A percentile compares a stretch with the other conserved stretches of the same genome.
phyloP scores from a whole-genome alignment of 2,113 vertebrate species.

The Anarhynchus alexandrinus region DNA sequence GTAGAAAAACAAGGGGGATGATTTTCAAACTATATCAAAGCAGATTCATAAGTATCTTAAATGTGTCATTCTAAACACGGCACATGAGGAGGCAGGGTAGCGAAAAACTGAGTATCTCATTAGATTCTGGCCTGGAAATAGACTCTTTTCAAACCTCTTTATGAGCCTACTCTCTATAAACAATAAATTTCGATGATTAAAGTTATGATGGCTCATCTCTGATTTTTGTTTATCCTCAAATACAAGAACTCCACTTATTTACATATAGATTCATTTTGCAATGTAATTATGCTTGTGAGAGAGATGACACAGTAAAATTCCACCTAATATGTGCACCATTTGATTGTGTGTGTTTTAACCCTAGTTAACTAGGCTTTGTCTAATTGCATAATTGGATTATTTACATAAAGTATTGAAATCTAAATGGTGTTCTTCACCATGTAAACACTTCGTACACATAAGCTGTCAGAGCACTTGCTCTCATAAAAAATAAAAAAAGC shows the following conservation, averaged over 20 bases:
- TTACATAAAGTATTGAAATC: constrained; percentile 24
- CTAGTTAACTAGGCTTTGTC: constrained; percentile 32
- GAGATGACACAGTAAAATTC: neutral
- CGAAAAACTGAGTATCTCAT: neutral
- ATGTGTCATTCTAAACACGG: neutral
- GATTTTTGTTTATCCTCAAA: constrained; percentile 39
- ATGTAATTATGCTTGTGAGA: neutral
- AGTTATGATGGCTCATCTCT: neutral
- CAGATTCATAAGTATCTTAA: neutral
- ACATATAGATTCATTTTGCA: constrained; percentile 29
- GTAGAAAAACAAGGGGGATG: neutral
- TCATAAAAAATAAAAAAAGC: neutral
- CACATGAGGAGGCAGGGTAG: neutral
- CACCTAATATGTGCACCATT: neutral
- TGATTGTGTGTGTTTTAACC: constrained; percentile 40
- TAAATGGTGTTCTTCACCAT: neutral
- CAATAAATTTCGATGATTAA: neutral
- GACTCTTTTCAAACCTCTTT: neutral
- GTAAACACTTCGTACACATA: neutral
- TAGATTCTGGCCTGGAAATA: neutral
- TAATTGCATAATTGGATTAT: constrained; percentile 49
- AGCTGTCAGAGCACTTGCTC: neutral
- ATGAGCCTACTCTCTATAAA: neutral
- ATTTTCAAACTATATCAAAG: neutral
- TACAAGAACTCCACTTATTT: neutral